A percentile compares a stretch with the other conserved stretches of the same genome.
Conservation (phyloP, 2,113 vertebrate species). For the Carettochelys insculpta region DNA sequence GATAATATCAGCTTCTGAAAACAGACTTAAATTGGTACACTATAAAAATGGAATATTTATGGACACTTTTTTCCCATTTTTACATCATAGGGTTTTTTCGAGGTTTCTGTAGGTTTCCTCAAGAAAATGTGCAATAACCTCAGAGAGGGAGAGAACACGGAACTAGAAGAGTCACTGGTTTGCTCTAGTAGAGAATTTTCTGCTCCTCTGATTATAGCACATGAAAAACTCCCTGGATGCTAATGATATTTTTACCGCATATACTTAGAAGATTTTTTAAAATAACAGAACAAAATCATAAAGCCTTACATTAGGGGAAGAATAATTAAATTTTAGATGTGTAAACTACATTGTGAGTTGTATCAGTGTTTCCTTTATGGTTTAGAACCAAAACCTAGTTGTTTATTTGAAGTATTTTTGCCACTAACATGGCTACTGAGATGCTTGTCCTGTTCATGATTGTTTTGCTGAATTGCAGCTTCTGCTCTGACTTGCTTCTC, state of each 20-base stretch:
- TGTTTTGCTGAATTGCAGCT: not conserved
- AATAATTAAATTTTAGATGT: accelerated
- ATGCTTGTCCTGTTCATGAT: not conserved
- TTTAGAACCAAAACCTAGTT: not conserved
- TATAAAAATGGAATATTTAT: not conserved
- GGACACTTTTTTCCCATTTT: not conserved
- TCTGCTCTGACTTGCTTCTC: not conserved
- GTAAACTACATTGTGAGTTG: accelerated
- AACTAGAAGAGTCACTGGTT: not conserved
- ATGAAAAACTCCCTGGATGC: not conserved
- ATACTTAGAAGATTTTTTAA: not conserved
- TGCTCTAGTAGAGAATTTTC: not conserved
- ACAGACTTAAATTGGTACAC: not conserved
- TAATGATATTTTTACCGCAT: not conserved
- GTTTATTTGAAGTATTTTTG: not conserved
- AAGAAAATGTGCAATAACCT: not conserved
- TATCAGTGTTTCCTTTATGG: not conserved
- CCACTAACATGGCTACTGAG: accelerated
- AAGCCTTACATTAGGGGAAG: accelerated
- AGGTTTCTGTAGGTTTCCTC: not conserved
- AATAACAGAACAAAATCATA: not conserved
- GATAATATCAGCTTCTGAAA: not conserved
- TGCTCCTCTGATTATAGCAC: not conserved
- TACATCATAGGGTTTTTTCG: not conserved
- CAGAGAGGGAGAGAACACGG: not conserved